A percentile compares a stretch with the other conserved stretches of the same genome.
Conservation (phyloP, 1,140 invertebrate species). For the Dreissena rostriformis region DNA sequence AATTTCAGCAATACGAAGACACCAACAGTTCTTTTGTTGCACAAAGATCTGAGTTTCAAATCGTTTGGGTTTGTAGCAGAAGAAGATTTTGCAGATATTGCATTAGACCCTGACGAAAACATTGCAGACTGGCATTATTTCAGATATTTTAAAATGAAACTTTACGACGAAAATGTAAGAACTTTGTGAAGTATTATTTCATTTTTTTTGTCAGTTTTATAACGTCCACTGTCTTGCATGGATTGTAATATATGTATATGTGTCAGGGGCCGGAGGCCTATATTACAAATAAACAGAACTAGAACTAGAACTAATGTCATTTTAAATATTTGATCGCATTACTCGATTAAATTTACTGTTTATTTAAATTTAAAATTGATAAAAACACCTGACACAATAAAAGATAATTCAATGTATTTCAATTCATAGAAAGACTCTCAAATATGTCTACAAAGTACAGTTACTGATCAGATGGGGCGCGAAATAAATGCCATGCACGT, state of each 20-base stretch:
- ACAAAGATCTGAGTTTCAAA: neutral
- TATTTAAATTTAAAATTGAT: neutral
- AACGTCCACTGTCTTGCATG: neutral
- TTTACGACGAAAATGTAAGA: neutral
- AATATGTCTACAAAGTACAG: neutral
- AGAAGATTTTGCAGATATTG: slow-evolving; percentile 1
- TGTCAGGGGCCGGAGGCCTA: too few relatives aligned
- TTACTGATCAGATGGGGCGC: slow-evolving; percentile 23
- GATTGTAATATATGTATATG: too few relatives aligned
- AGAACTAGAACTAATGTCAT: neutral
- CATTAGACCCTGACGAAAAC: neutral
- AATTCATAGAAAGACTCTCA: neutral
- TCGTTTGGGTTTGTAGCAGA: slow-evolving; percentile 3
- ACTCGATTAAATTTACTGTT: neutral
- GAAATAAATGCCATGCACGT: slow-evolving; percentile 17
- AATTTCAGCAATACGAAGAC: slow-evolving; percentile 1
- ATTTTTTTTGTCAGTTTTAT: neutral
- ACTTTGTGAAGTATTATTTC: neutral
- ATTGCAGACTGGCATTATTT: neutral
- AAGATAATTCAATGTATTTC: neutral
- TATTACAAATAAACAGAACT: neutral
- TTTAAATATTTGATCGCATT: neutral
- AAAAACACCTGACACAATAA: neutral
- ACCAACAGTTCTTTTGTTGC: neutral
- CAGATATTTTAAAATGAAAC: neutral